Evolutionary conservation across 64 coral and sea anemone species (phyloP), one percentile per base, ranked within the genome.

Genomic region (Porites lutea): DNA sequence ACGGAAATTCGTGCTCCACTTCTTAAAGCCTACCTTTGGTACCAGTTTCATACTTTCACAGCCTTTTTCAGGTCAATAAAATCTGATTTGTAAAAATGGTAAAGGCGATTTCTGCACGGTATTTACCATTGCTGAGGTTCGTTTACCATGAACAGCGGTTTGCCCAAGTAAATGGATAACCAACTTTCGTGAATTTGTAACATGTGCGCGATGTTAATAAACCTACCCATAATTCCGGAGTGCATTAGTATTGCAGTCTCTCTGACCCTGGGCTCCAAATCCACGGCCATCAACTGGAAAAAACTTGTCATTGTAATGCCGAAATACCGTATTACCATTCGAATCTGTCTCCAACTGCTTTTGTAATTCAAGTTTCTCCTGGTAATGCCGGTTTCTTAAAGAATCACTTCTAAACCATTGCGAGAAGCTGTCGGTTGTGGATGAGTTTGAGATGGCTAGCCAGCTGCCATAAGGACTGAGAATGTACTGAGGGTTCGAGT

Each of bases 211-310:
- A 65, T 65, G 62, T 13, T 16, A 65, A 12, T 14, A 46, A 72
- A 77, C 77, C 72, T 71, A 98, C 96, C 96, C 96, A 90, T 93
- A 98, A 87, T 98, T 98, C 51, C 96, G 65, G 12, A 98, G 90
- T 3, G 96, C 96, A 58, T 98, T 98, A 45, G 96, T 95, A 48
- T 75, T 77, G 59, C 96, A 98, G 81, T 98, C 96, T 60, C 96
- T 92, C 71, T 98, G 93, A 77, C 96, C 96, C 67, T 98, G 90
- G 13, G 96, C 93, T 44, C 90, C 87, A 87, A 90, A 98, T 52
- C 96, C 96, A 52, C 88, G 86, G 9, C 96, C 96, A 92, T 98
- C 96, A 13, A 98, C 87, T 3, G 96, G 96, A 13, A 93, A 98
- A 47, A 95, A 98, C 51, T 92, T 90, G 0, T 54, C 75, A 21